Evolutionary conservation across 2,888 invertebrate species (phyloP).

Genomic region (Agonopterix heracliana): DNA sequence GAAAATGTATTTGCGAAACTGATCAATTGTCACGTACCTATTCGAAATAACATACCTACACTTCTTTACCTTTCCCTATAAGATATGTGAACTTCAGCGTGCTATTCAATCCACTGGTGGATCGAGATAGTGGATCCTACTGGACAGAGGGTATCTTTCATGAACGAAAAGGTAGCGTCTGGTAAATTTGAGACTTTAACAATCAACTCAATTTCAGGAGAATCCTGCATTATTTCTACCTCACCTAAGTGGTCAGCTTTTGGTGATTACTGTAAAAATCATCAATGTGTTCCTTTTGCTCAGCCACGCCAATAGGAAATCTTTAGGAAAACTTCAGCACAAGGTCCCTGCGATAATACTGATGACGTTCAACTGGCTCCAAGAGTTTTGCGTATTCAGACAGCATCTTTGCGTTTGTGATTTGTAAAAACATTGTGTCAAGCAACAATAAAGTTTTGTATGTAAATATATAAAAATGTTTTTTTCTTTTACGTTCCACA

Average conservation of each 20-base stretch:
- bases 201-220: constrained; percentile 34
- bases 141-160: no score
- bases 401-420: constrained; percentile 53
- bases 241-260: constrained; percentile 42
- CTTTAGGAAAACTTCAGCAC: constrained; percentile 26
- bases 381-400: constrained; percentile 59
- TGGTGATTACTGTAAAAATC: constrained; percentile 36
- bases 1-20: no score
- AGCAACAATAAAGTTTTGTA: neutral
- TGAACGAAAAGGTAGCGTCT: no score
- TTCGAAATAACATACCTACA: no score
- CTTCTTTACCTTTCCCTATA: no score
- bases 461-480: neutral
- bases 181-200: no score
- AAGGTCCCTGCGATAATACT: constrained; percentile 36
- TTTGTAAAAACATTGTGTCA: constrained; percentile 27
- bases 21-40: no score
- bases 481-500: neutral
- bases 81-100: no score
- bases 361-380: constrained; percentile 54
- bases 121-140: no score
- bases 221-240: constrained; percentile 57
- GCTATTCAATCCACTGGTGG: no score
- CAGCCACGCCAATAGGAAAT: constrained; percentile 29
- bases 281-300: constrained; percentile 32